Evolutionary conservation across 2,113 vertebrate species (phyloP).

Genomic region (Pitta sordida): DNA sequence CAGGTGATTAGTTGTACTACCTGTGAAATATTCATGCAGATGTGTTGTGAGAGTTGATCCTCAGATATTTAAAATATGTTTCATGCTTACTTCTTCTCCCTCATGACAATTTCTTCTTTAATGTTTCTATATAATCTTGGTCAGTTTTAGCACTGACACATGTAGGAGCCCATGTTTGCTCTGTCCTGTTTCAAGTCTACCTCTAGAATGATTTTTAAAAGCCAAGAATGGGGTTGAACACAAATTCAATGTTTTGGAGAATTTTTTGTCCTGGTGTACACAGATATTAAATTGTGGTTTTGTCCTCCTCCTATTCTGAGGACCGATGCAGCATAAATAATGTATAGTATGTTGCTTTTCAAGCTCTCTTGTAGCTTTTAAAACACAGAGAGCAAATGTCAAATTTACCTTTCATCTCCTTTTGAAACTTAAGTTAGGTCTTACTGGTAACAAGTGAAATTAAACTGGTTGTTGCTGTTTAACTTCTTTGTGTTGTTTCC

Average conservation of each 20-base stretch:
- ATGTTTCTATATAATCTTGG: neutral
- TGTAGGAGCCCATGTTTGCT: neutral
- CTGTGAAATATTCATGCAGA: neutral
- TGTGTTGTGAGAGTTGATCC: neutral
- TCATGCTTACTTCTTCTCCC: neutral
- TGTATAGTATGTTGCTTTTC: neutral
- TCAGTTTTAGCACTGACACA: neutral
- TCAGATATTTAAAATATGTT: neutral
- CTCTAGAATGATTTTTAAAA: neutral
- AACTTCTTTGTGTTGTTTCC: constrained; percentile 40
- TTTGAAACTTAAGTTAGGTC: neutral
- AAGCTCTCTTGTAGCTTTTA: neutral
- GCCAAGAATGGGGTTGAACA: neutral
- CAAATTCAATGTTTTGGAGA: neutral
- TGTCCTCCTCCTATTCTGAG: neutral
- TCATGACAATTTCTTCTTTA: neutral
- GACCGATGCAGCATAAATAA: neutral
- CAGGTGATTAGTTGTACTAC: neutral
- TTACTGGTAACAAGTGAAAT: constrained; percentile 47
- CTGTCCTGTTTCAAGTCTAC: neutral
- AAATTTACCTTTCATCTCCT: constrained; percentile 3
- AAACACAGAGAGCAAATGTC: constrained; percentile 9
- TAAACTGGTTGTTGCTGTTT: constrained; percentile 49
- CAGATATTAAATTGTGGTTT: neutral
- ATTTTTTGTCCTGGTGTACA: neutral